These are phyloP conservation scores for Diabrotica balteata DNA, from an alignment of 2,888 invertebrate genomes.

Conservation along the genomic window DNA sequence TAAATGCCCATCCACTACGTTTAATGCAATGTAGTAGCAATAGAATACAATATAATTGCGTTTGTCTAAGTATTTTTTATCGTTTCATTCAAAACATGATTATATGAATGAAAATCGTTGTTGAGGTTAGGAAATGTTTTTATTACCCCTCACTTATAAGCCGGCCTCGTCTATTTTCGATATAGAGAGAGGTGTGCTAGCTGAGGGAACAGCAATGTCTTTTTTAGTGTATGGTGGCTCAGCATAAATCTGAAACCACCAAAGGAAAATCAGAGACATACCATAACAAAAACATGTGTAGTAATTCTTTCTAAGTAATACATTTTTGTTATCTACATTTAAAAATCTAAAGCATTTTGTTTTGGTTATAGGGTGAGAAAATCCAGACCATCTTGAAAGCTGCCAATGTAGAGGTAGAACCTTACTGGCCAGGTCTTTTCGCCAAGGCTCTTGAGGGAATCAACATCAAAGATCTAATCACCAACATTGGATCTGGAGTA, in stretches of 20 bases:
- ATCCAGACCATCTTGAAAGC: conserved; percentile 96
- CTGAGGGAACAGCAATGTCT: conserved; percentile 53
- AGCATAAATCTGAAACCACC: conserved; percentile 42
- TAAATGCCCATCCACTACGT: no score
- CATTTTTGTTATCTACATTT: not conserved
- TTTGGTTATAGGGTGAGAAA: conserved; percentile 83
- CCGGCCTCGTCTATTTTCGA: conserved; percentile 49
- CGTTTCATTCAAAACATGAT: no score
- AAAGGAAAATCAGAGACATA: conserved; percentile 52
- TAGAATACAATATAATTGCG: no score
- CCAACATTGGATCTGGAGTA: conserved; percentile 90
- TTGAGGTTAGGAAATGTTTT: conserved; percentile 10
- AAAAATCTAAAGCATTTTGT: conserved; percentile 18
- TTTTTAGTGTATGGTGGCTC: conserved; percentile 52
- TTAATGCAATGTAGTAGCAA: no score
- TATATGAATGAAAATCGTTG: no score
- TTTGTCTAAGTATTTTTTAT: no score
- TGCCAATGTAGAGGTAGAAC: conserved; percentile 94
- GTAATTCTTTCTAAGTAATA: not conserved
- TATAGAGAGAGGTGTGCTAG: conserved; percentile 50
- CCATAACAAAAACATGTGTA: not conserved
- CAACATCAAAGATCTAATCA: conserved; percentile 91
- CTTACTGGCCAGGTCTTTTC: conserved; percentile 99
- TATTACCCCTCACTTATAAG: conserved; percentile 53
- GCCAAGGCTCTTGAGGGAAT: conserved; percentile 96